Percentiles rank a stretch among this genome's conserved stretches.
Evolutionary conservation across 2,113 vertebrate genomes (phyloP).

Genomic region (Dipodomys merriami): DNA sequence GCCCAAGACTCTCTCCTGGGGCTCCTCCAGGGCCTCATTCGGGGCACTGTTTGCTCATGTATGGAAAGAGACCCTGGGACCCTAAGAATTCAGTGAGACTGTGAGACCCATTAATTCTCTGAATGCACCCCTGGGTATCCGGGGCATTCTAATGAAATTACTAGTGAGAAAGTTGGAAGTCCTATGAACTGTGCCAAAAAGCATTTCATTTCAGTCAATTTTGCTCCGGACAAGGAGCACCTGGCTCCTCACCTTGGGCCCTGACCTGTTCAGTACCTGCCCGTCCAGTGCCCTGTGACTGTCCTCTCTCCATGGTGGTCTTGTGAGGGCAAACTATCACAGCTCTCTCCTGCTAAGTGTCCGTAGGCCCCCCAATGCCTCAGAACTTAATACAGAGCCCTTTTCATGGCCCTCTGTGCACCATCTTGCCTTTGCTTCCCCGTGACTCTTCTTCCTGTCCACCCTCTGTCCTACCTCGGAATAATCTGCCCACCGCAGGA

Average conservation of each 20-base stretch:
- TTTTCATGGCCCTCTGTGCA: background rate
- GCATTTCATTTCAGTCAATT: background rate
- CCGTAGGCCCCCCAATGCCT: background rate
- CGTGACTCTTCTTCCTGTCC: background rate
- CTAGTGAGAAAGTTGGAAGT: constrained; percentile 50
- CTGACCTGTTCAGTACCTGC: no score
- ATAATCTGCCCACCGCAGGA: background rate
- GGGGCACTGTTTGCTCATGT: background rate
- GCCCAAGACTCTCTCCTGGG: background rate
- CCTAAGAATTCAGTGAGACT: constrained; percentile 67
- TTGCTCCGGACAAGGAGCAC: no score
- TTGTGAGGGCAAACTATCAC: background rate
- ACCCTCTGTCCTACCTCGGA: background rate
- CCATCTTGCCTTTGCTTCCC: background rate
- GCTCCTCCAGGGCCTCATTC: constrained; percentile 24
- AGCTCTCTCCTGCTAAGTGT: background rate
- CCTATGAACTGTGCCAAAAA: constrained; percentile 38
- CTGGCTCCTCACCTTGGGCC: no score
- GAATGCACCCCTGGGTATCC: constrained; percentile 53
- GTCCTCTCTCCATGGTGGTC: background rate
- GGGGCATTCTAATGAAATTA: constrained; percentile 54
- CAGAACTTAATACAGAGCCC: background rate
- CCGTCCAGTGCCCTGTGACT: background rate
- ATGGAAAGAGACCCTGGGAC: constrained; percentile 54
- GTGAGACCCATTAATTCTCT: constrained; percentile 70